A percentile compares a stretch with the other conserved stretches of the same genome.
Evolutionary conservation across 2,888 invertebrate genomes (phyloP).

Genomic region (Erannis defoliaria): DNA sequence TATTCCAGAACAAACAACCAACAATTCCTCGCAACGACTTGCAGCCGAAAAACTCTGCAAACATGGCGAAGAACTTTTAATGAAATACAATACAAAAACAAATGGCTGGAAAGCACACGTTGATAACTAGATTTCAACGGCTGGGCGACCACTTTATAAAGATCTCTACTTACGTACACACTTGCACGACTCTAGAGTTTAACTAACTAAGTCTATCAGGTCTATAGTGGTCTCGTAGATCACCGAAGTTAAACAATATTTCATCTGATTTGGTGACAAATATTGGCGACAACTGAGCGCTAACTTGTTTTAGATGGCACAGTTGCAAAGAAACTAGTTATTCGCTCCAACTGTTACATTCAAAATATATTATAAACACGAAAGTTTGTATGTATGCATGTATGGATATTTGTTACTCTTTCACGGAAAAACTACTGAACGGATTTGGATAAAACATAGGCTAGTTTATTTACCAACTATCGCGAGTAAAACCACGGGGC

Average conservation of each 20-base stretch:
- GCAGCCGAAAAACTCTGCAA: slow-evolving; percentile 34
- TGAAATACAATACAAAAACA: slow-evolving; percentile 52
- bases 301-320: background rate
- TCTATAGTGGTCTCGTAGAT: no score
- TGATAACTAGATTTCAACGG: slow-evolving; percentile 50
- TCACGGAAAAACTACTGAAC: no score
- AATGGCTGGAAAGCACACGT: slow-evolving; percentile 25
- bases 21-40: slow-evolving; percentile 37
- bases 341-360: no score
- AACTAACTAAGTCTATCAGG: no score
- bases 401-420: no score
- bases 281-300: background rate
- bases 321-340: background rate
- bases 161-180: slow-evolving; percentile 19
- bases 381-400: no score
- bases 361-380: no score
- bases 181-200: no score
- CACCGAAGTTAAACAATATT: background rate
- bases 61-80: slow-evolving; percentile 57
- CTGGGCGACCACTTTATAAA: slow-evolving; percentile 11
- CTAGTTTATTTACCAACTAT: no score
- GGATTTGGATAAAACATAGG: no score
- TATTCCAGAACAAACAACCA: slow-evolving; percentile 24
- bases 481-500: no score
- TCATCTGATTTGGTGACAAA: background rate